Conservation (phyloP, 2,113 vertebrate genomes). For the Copsychus sechellarum region DNA sequence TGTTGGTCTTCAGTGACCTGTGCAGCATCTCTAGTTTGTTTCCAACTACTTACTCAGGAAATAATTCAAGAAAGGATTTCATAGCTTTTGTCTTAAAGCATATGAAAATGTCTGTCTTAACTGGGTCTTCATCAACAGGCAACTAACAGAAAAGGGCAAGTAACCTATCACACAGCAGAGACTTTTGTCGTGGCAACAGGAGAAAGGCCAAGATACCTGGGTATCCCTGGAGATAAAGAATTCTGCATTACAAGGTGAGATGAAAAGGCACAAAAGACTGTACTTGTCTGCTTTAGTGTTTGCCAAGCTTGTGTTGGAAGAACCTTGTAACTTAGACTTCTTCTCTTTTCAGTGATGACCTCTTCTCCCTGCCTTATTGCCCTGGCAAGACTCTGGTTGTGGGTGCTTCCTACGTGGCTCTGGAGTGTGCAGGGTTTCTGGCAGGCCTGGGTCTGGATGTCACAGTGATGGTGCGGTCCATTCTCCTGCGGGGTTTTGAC, state of each 20-base stretch:
- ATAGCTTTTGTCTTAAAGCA: not conserved
- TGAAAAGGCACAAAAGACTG: not conserved
- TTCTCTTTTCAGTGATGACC: conserved; percentile 84
- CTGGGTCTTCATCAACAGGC: conserved; percentile 72
- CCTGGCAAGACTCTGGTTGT: conserved; percentile 93
- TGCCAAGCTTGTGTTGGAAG: not conserved
- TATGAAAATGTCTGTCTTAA: not conserved
- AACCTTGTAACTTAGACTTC: not conserved
- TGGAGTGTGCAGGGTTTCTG: conserved; percentile 96
- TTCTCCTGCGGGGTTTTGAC: conserved; percentile 93
- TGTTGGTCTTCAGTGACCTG: not conserved
- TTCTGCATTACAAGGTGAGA: conserved; percentile 93
- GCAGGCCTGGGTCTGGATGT: conserved; percentile 90
- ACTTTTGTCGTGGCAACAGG: conserved; percentile 92
- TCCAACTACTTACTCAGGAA: not conserved
- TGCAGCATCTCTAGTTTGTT: not conserved
- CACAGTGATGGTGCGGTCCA: conserved; percentile 92
- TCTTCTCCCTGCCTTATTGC: conserved; percentile 91
- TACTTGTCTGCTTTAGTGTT: not conserved
- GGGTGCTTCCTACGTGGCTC: conserved; percentile 91
- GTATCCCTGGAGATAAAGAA: conserved; percentile 90
- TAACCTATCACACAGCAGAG: conserved; percentile 84
- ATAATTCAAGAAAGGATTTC: not conserved
- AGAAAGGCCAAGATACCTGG: conserved; percentile 89
- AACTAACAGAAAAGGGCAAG: conserved; percentile 88